Evolutionary conservation across 2,113 vertebrate species (phyloP).

Genomic region (Azemiops feae): DNA sequence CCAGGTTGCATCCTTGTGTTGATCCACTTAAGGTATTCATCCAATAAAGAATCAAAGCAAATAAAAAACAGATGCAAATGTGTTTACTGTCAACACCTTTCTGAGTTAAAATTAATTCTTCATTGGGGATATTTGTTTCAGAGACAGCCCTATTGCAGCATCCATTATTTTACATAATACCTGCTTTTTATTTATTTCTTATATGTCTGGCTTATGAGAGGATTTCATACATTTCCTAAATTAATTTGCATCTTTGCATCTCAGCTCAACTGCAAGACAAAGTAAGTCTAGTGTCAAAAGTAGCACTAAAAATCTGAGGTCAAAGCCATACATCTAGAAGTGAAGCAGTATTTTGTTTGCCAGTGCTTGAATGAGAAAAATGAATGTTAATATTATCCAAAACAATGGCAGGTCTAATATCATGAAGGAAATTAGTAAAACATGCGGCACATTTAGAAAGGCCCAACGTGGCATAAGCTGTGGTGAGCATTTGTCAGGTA

Average conservation of each 20-base stretch:
- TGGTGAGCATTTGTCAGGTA: background rate
- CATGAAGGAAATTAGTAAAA: background rate
- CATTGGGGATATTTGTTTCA: background rate
- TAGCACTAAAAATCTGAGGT: background rate
- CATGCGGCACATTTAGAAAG: background rate
- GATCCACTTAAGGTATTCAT: background rate
- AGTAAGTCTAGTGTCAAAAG: background rate
- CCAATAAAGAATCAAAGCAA: background rate
- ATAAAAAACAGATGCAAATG: background rate
- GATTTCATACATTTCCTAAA: background rate
- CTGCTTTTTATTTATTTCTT: background rate
- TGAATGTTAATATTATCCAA: background rate
- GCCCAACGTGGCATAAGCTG: background rate
- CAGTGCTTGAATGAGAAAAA: background rate
- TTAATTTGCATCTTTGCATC: background rate
- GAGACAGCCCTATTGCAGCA: background rate
- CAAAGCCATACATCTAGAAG: background rate
- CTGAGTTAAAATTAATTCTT: background rate
- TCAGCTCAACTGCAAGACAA: background rate
- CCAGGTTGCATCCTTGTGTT: background rate
- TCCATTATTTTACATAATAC: background rate
- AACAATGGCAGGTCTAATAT: background rate
- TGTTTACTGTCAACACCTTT: background rate
- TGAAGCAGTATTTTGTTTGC: background rate
- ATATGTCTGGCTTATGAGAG: background rate